Conservation (phyloP, 1,140 invertebrate genomes). For the Drosophila saltans region DNA sequence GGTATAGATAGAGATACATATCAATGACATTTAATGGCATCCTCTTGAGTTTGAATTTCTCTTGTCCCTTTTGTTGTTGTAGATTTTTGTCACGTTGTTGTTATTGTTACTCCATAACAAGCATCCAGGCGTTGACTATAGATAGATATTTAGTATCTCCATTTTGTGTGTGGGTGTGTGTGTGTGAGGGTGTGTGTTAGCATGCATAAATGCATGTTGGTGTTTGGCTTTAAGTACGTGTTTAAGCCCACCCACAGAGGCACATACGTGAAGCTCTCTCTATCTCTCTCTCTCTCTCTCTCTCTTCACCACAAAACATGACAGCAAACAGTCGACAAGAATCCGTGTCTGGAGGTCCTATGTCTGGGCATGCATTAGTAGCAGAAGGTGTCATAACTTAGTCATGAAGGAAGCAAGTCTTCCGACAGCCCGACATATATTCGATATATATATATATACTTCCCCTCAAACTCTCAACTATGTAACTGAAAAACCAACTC, state of each 20-base stretch:
- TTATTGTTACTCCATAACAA: constrained; percentile 35
- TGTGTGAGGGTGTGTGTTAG: constrained; percentile 21
- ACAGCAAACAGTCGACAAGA: constrained; percentile 57
- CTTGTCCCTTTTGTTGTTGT: constrained; percentile 33
- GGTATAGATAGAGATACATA: constrained; percentile 21
- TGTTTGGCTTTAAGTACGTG: constrained; percentile 58
- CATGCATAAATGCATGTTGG: constrained; percentile 60
- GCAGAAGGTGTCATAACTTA: constrained; percentile 55
- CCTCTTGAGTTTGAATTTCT: constrained; percentile 8
- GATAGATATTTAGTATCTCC: constrained; percentile 13
- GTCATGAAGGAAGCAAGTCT: constrained; percentile 43
- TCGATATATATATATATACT: not conserved
- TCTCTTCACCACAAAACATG: constrained; percentile 40
- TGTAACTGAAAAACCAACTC: constrained; percentile 4
- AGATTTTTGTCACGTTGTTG: constrained; percentile 77
- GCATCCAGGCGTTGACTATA: constrained; percentile 5
- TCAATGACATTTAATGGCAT: constrained; percentile 74
- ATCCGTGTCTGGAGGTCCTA: constrained; percentile 13
- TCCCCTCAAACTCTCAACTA: not conserved
- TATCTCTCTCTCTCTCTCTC: too few species aligned
- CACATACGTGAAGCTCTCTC: constrained; percentile 16
- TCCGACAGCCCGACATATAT: constrained; percentile 24
- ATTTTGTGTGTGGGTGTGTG: constrained; percentile 16
- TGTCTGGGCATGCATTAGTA: constrained; percentile 29
- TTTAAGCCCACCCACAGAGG: constrained; percentile 54